Evolutionary conservation across 2,888 invertebrate species (phyloP).

Genomic region (Diarsia dahlii): DNA sequence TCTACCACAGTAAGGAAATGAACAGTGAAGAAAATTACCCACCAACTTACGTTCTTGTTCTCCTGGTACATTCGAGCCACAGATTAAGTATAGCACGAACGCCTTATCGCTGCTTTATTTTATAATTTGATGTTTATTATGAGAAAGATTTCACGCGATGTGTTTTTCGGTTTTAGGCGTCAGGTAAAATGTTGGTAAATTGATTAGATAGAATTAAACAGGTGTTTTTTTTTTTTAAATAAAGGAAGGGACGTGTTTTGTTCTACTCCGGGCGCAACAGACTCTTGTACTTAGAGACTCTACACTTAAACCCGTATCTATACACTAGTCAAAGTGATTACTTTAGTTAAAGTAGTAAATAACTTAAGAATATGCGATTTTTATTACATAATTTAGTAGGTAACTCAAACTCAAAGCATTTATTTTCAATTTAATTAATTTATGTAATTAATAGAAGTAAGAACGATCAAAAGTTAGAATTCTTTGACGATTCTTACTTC

Average conservation of each 20-base stretch:
- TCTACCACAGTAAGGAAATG: conserved; percentile 74
- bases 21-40: conserved; percentile 78
- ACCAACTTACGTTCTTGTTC: conserved; percentile 72
- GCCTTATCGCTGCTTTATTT: conserved; percentile 69
- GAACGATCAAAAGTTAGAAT: too few species aligned
- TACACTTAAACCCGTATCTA: too few species aligned
- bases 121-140: conserved; percentile 70
- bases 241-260: neutral
- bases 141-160: conserved; percentile 67
- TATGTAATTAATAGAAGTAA: too few species aligned
- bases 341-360: too few species aligned
- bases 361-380: too few species aligned
- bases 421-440: too few species aligned
- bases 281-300: too few species aligned
- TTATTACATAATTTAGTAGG: too few species aligned
- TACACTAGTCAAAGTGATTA: too few species aligned
- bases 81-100: conserved; percentile 71
- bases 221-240: neutral
- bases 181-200: conserved; percentile 10
- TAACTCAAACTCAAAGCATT: too few species aligned
- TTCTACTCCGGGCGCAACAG: neutral
- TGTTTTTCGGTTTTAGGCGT: conserved; percentile 7
- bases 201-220: conserved; percentile 13
- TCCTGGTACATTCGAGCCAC: conserved; percentile 61
- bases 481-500: too few species aligned